Conservation (phyloP, 2,113 vertebrate genomes). For the Mustela nigripes region DNA sequence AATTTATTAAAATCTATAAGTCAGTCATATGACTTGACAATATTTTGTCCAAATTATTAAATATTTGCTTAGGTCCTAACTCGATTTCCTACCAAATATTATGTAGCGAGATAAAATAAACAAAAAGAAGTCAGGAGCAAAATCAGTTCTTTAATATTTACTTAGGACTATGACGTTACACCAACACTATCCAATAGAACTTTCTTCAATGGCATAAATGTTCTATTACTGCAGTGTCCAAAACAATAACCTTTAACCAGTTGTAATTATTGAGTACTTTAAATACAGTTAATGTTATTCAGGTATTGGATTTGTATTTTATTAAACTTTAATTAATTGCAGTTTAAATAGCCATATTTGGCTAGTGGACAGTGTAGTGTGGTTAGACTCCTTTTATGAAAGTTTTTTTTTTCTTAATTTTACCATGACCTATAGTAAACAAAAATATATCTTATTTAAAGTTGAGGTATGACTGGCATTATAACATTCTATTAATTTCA, state of each 20-base stretch:
- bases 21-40: not conserved
- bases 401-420: not conserved
- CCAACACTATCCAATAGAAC: not conserved
- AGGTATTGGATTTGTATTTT: not conserved
- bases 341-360: not conserved
- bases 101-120: not conserved
- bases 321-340: not conserved
- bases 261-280: not conserved
- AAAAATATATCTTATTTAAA: not conserved
- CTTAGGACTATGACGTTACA: not conserved
- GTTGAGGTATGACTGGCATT: not conserved
- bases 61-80: not conserved
- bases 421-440: not conserved
- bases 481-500: not conserved
- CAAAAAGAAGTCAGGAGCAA: not conserved
- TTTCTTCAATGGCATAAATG: not conserved
- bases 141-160: not conserved
- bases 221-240: not conserved
- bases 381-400: not conserved
- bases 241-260: not conserved
- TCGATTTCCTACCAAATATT: not conserved
- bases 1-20: not conserved
- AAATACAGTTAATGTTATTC: not conserved
- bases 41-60: slow-evolving; percentile 4
- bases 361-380: not conserved